These are phyloP conservation scores for Drosophila mimica DNA, from an alignment of 2,888 invertebrate species.

Conservation along the genomic window DNA sequence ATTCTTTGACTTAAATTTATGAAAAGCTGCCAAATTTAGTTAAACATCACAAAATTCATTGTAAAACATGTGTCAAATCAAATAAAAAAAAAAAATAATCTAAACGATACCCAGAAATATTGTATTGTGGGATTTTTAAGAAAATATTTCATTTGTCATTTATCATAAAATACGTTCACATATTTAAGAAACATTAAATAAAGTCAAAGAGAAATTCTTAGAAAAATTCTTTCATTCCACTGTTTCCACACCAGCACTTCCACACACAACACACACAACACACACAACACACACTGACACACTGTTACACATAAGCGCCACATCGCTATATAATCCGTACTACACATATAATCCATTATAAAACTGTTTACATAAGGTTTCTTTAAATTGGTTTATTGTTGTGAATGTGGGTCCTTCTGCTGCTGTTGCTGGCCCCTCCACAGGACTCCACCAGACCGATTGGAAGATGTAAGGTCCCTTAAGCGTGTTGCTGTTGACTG, in stretches of 20 bases:
- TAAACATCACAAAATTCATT: background rate
- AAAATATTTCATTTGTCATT: background rate
- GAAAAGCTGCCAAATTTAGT: background rate
- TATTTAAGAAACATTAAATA: no score
- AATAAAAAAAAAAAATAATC: background rate
- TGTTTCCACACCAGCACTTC: conserved; percentile 19
- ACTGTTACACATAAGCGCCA: background rate
- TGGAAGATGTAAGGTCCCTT: conserved; percentile 33
- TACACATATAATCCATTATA: conserved; percentile 69
- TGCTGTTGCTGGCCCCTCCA: conserved; percentile 8
- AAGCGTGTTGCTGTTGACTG: conserved; percentile 38
- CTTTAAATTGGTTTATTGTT: conserved; percentile 80
- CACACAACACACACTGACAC: background rate
- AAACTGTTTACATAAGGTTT: conserved; percentile 77
- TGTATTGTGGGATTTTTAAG: background rate
- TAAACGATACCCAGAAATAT: background rate
- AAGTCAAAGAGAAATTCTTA: background rate
- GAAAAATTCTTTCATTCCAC: conserved; percentile 7
- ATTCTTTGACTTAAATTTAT: background rate
- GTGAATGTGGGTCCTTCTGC: conserved; percentile 22
- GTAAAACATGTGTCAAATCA: background rate
- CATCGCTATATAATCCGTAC: conserved; percentile 17
- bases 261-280: background rate
- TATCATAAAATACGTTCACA: background rate
- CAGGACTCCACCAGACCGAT: background rate